A percentile compares a stretch with the other conserved stretches of the same genome.
Evolutionary conservation across 1,140 invertebrate species (phyloP).

Genomic region (Aphis craccivora): DNA sequence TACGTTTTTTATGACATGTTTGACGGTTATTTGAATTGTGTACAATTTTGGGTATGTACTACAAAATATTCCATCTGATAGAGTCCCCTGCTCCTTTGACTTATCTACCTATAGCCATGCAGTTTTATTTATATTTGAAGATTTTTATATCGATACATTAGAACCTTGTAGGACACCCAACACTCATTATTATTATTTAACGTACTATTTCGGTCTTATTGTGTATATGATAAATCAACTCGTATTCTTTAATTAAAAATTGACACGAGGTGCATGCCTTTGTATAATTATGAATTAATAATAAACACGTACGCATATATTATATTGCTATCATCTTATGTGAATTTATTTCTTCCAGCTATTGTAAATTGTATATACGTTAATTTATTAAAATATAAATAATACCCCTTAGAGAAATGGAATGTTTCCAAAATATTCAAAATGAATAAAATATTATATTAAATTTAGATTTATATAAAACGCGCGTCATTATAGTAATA

Average conservation of each 20-base stretch:
- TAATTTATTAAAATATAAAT: background rate
- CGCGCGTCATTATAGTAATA: background rate
- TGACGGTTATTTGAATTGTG: background rate
- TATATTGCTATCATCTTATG: background rate
- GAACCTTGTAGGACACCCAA: background rate
- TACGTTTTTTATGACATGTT: background rate
- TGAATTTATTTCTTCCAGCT: background rate
- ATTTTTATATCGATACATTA: background rate
- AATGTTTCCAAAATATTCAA: background rate
- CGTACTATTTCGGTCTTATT: background rate
- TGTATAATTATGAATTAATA: background rate
- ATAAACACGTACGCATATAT: no score
- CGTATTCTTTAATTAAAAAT: background rate
- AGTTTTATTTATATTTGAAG: background rate
- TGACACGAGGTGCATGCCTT: background rate
- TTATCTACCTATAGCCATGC: background rate
- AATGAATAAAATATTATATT: background rate
- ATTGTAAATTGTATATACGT: background rate
- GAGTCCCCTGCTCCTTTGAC: no score
- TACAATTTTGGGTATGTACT: background rate
- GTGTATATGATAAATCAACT: background rate
- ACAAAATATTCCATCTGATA: background rate
- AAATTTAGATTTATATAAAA: background rate
- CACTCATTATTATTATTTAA: background rate
- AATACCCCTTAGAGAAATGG: background rate